A percentile compares a stretch with the other conserved stretches of the same genome.
Evolutionary conservation across 2,888 invertebrate species (phyloP).

Genomic region (Creontiades dilutus): DNA sequence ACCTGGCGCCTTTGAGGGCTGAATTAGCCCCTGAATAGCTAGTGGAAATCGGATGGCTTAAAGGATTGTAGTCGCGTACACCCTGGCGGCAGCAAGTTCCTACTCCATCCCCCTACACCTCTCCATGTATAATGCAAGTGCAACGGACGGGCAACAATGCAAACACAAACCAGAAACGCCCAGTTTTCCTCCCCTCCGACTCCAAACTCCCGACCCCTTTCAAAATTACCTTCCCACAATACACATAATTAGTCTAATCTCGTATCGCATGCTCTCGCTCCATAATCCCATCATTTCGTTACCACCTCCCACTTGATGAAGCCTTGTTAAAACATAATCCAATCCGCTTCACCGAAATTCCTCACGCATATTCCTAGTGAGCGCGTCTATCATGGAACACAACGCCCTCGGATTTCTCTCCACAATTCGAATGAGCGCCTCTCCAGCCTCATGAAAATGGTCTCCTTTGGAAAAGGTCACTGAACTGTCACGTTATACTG

Average conservation of each 20-base stretch:
- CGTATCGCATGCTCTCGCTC: slow-evolving; percentile 39
- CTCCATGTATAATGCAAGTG: slow-evolving; percentile 32
- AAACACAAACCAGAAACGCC: slow-evolving; percentile 28
- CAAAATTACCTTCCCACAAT: slow-evolving; percentile 34
- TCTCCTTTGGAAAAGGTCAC: too few species aligned
- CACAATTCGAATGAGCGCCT: slow-evolving; percentile 8
- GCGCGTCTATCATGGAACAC: slow-evolving; percentile 30
- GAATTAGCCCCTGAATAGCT: background rate
- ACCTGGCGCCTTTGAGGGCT: background rate
- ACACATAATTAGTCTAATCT: slow-evolving; percentile 42
- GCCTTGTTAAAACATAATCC: slow-evolving; percentile 42
- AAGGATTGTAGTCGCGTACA: background rate
- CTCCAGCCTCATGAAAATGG: background rate
- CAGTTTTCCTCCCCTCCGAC: background rate
- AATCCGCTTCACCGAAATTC: slow-evolving; percentile 34
- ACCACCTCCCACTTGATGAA: slow-evolving; percentile 37
- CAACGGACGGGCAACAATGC: slow-evolving; percentile 23
- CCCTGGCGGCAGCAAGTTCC: background rate
- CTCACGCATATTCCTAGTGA: slow-evolving; percentile 38
- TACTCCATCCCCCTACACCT: background rate
- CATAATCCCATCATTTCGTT: slow-evolving; percentile 39
- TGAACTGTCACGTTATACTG: too few species aligned
- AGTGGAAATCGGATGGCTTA: background rate
- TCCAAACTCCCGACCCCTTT: background rate
- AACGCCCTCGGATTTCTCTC: background rate